phyloP scores from a whole-genome alignment of 2,113 vertebrate species.

The Raphicerus campestris region DNA sequence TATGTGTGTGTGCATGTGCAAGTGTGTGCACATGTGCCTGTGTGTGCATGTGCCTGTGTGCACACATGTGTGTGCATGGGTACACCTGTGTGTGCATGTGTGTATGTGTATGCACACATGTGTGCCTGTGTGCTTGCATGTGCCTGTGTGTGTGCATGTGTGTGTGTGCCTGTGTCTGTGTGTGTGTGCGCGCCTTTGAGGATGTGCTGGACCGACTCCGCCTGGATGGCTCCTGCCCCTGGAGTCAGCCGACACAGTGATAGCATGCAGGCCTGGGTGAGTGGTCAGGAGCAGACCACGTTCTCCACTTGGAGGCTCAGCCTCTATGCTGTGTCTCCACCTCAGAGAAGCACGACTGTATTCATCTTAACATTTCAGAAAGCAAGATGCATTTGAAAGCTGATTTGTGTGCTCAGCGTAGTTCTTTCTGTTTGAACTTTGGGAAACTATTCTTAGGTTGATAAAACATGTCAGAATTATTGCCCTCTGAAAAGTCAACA shows the following conservation, averaged over 20 bases:
- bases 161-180: rapidly evolving
- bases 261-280: rapidly evolving
- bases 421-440: neutral
- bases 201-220: rapidly evolving
- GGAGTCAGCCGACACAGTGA: rapidly evolving
- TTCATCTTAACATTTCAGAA: neutral
- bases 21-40: no score
- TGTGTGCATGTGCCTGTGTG: no score
- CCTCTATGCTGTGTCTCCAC: rapidly evolving
- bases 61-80: no score
- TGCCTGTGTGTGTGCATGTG: rapidly evolving
- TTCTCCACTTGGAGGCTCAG: neutral
- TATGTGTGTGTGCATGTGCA: no score
- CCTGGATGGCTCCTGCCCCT: neutral
- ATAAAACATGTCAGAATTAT: neutral
- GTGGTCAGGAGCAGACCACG: rapidly evolving
- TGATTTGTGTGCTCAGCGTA: neutral
- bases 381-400: neutral
- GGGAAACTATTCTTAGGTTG: neutral
- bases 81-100: no score
- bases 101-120: no score
- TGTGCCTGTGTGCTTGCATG: no score
- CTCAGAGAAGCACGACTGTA: rapidly evolving
- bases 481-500: neutral
- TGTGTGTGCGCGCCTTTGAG: neutral